These are phyloP conservation scores for Cygnus olor DNA, from an alignment of 2,797 vertebrate species.

Conservation along the genomic window DNA sequence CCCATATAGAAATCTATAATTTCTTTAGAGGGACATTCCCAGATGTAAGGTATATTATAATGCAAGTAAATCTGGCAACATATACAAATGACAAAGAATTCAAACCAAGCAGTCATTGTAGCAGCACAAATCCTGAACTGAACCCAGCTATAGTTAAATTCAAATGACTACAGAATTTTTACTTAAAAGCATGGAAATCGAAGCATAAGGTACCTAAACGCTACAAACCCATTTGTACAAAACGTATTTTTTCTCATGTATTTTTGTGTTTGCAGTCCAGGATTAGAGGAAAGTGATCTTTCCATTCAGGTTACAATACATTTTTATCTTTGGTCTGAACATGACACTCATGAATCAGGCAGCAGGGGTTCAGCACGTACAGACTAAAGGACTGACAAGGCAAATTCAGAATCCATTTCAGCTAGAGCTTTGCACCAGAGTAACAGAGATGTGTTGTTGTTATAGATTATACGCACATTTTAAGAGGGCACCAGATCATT, in stretches of 20 bases:
- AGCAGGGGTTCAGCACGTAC: fast-evolving
- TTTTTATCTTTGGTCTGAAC: neutral
- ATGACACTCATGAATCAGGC: neutral
- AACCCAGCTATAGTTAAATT: neutral
- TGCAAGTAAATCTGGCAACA: neutral
- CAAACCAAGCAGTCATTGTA: neutral
- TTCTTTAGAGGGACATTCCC: neutral
- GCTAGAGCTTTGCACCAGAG: neutral
- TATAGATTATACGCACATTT: neutral
- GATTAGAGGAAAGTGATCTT: neutral
- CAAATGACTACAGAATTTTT: neutral
- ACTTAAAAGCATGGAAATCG: neutral
- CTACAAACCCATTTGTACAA: neutral
- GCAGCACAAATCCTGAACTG: neutral
- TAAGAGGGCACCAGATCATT: neutral
- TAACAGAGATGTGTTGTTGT: neutral
- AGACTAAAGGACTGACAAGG: neutral
- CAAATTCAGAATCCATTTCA: neutral
- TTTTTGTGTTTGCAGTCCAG: neutral
- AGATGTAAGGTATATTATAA: neutral
- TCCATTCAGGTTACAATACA: too few relatives aligned
- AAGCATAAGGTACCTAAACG: neutral
- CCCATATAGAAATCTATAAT: neutral
- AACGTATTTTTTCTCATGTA: neutral
- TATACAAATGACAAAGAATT: neutral